These are phyloP conservation scores for silkworm (Bombyx mori) DNA, from an alignment of 1,140 invertebrate species.

Conservation along the genomic window DNA sequence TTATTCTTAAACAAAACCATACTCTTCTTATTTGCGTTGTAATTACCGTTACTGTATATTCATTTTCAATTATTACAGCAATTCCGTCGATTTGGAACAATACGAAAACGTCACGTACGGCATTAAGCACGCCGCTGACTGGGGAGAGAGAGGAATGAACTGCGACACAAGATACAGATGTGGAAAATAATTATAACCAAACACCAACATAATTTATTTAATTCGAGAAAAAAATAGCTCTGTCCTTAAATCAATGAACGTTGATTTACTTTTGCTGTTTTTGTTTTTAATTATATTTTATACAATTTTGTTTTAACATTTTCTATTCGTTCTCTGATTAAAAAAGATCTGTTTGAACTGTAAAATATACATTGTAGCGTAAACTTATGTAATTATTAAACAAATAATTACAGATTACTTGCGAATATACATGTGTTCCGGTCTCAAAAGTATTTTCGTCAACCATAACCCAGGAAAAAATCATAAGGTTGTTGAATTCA, in stretches of 20 bases:
- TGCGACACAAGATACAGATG: constrained; percentile 51
- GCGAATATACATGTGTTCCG: too few species aligned
- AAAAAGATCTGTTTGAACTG: neutral
- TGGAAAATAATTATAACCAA: constrained; percentile 15
- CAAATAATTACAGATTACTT: too few species aligned
- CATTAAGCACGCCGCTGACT: constrained; percentile 48
- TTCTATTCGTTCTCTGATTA: neutral
- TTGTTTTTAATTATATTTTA: neutral
- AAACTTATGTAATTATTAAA: too few species aligned
- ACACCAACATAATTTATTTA: constrained; percentile 1
- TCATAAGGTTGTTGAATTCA: too few species aligned
- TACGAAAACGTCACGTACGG: constrained; percentile 55
- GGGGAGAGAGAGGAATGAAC: constrained; percentile 47
- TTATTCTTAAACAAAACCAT: too few species aligned
- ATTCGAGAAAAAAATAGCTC: neutral
- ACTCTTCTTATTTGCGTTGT: too few species aligned
- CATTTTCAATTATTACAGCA: constrained; percentile 7
- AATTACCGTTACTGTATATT: too few species aligned
- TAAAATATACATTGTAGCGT: too few species aligned
- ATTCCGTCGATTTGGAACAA: constrained; percentile 26
- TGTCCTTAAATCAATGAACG: too few species aligned
- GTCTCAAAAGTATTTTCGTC: too few species aligned
- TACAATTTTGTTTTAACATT: neutral
- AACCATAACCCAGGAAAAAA: too few species aligned
- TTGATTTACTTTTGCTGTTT: too few species aligned